Evolutionary conservation across 2,888 invertebrate species (phyloP).

Genomic region (Drosophila austrosaltans): DNA sequence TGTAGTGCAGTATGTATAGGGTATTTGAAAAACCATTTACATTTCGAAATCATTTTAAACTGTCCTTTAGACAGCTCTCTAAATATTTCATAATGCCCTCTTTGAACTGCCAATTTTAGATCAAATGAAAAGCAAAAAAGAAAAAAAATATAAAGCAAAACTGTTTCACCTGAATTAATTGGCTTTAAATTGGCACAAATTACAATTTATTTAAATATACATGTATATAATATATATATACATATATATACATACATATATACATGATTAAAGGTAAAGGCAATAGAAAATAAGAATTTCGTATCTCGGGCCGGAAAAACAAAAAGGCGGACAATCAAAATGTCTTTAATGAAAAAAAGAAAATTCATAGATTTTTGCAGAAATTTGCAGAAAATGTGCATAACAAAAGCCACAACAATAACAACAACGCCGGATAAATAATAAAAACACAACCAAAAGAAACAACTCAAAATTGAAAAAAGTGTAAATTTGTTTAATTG

Average conservation of each 20-base stretch:
- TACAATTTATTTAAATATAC: slow-evolving; percentile 4
- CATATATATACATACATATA: not conserved
- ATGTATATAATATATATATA: not conserved
- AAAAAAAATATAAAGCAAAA: not conserved
- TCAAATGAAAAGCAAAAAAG: not conserved
- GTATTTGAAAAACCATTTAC: not conserved
- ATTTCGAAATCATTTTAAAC: not conserved
- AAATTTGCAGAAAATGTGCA: slow-evolving; percentile 60
- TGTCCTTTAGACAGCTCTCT: not conserved
- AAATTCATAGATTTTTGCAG: slow-evolving; percentile 30
- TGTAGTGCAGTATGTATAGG: not conserved
- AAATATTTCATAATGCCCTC: not conserved
- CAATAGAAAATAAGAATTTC: slow-evolving; percentile 5
- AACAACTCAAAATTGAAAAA: slow-evolving; percentile 39
- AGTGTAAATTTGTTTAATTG: slow-evolving; percentile 18
- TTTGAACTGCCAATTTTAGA: slow-evolving; percentile 5
- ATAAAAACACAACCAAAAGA: slow-evolving; percentile 32
- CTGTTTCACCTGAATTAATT: slow-evolving; percentile 31
- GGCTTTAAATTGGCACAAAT: slow-evolving; percentile 20
- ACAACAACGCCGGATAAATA: slow-evolving; percentile 44
- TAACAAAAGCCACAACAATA: slow-evolving; percentile 50
- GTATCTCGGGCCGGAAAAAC: not conserved
- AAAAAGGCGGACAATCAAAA: slow-evolving; percentile 15
- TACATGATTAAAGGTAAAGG: not conserved
- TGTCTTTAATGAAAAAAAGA: slow-evolving; percentile 34